These are phyloP conservation scores for Drosophila chauvacae DNA, from an alignment of 1,140 invertebrate species.

Conservation along the genomic window DNA sequence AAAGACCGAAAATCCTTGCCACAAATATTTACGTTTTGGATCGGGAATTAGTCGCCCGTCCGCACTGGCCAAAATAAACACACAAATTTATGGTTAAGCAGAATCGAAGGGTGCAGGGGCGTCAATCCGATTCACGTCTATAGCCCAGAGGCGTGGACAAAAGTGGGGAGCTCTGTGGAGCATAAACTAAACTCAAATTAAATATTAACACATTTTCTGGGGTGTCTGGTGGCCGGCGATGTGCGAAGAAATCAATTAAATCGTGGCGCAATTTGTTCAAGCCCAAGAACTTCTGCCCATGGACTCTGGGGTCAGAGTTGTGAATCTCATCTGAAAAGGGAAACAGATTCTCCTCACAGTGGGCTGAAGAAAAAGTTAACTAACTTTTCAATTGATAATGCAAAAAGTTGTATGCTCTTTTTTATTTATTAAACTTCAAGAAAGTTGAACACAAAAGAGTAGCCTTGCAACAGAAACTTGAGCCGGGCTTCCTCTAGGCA, in stretches of 20 bases:
- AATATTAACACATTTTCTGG: conserved; percentile 58
- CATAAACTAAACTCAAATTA: conserved; percentile 57
- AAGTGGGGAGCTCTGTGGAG: conserved; percentile 1
- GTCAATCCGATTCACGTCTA: conserved; percentile 32
- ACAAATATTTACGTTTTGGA: conserved; percentile 41
- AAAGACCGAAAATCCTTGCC: conserved; percentile 37
- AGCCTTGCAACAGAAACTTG: neutral
- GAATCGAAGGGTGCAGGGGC: conserved; percentile 4
- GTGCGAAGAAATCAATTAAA: conserved; percentile 64
- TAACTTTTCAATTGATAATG: conserved; percentile 7
- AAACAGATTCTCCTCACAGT: conserved; percentile 2
- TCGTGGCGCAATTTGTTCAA: conserved; percentile 16
- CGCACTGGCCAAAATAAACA: conserved; percentile 51
- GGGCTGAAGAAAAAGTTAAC: neutral
- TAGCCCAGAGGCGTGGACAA: neutral
- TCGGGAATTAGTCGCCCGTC: conserved; percentile 45
- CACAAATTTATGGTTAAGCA: conserved; percentile 21
- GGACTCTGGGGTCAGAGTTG: neutral
- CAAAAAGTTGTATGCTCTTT: conserved; percentile 11
- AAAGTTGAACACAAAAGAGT: conserved; percentile 15
- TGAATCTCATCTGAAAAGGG: neutral
- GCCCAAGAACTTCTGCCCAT: conserved; percentile 24
- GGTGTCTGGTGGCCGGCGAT: conserved; percentile 33
- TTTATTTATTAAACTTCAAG: conserved; percentile 19
- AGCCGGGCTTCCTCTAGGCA: neutral